Base-by-base conservation (phyloP, 2,113 vertebrate species). In the Melanerpes aurifrons region DNA sequence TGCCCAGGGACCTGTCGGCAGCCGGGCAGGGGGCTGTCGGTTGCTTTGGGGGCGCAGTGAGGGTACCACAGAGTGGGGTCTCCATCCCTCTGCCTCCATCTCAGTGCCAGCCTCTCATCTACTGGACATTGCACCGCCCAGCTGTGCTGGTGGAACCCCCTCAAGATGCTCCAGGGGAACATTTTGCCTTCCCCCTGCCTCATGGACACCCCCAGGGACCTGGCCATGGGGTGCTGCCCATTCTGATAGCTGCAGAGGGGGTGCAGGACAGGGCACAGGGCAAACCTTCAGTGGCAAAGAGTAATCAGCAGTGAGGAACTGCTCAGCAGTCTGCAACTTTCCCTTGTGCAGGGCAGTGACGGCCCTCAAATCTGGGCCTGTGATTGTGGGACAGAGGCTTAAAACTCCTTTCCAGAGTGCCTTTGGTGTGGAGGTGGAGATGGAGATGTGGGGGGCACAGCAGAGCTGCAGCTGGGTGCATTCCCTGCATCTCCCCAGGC, bases 1-100 rank as follows among this genome's bases (percentile, higher is more conserved):
- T 0, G 5, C 1, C 1, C 1, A 13, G 91, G 69, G 77, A 57
- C 4, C 6, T 1, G 77, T 0, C 1, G 14, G 67, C 70, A 3
- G 6, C 61, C 2, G 62, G 37, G 74, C 61, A 8, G 50, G 47
- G 59, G 66, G 12, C 4, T 20, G 58, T 0, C 14, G 3, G 0
- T 16, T 3, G 0, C 1, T 4, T 67, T 13, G 8, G 28, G 40
- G 80, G 75, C 22, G 22, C 21, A 6, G 13, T 0, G 2, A 21
- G 15, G 29, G 15, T 70, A 22, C 22, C 1, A 0, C 5, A 3
- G 31, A 14, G 21, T 0, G 7, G 10, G 22, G 9, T 28, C 14
- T 67, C 26, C 40, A 29, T 20, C 64, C 28, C 26, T 31, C 28
- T 29, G 14, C 18, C 29, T 68, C 15, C 73, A 5, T 37, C 37